These are phyloP conservation scores for Apodemia zela DNA, from an alignment of 2,888 invertebrate genomes.

Conservation along the genomic window DNA sequence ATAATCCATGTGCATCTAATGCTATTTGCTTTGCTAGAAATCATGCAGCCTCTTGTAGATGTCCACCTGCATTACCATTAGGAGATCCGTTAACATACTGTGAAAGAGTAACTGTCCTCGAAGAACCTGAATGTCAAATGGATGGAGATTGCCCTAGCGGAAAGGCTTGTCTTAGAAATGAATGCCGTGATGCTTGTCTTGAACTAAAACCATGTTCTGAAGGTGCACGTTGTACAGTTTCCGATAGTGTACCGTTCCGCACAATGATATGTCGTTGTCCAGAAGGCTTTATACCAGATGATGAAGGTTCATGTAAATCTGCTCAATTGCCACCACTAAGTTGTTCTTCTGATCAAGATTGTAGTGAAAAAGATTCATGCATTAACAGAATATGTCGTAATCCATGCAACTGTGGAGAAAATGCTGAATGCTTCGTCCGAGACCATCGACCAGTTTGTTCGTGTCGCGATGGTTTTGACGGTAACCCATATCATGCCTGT, in stretches of 20 bases:
- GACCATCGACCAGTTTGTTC: slow-evolving; percentile 93
- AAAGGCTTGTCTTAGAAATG: slow-evolving; percentile 88
- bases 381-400: slow-evolving; percentile 92
- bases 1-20: slow-evolving; percentile 89
- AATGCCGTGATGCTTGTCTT: slow-evolving; percentile 89
- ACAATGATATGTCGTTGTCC: slow-evolving; percentile 95
- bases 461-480: slow-evolving; percentile 90
- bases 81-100: slow-evolving; percentile 92
- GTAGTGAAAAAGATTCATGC: slow-evolving; percentile 89
- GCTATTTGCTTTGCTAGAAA: slow-evolving; percentile 90
- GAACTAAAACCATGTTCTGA: slow-evolving; percentile 88
- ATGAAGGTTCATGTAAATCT: slow-evolving; percentile 88
- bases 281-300: slow-evolving; percentile 90
- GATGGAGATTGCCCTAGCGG: slow-evolving; percentile 91
- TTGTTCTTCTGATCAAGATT: slow-evolving; percentile 90
- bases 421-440: slow-evolving; percentile 89
- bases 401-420: slow-evolving; percentile 92
- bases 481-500: slow-evolving; percentile 91
- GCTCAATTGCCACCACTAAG: slow-evolving; percentile 86
- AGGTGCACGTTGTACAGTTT: slow-evolving; percentile 88
- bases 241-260: slow-evolving; percentile 91
- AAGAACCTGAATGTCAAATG: slow-evolving; percentile 85
- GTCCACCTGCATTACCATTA: slow-evolving; percentile 87
- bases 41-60: slow-evolving; percentile 90
- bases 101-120: slow-evolving; percentile 69